Evolutionary conservation across 2,797 vertebrate species (phyloP), one percentile per base, ranked within the genome.

Genomic region (Catharus ustulatus): DNA sequence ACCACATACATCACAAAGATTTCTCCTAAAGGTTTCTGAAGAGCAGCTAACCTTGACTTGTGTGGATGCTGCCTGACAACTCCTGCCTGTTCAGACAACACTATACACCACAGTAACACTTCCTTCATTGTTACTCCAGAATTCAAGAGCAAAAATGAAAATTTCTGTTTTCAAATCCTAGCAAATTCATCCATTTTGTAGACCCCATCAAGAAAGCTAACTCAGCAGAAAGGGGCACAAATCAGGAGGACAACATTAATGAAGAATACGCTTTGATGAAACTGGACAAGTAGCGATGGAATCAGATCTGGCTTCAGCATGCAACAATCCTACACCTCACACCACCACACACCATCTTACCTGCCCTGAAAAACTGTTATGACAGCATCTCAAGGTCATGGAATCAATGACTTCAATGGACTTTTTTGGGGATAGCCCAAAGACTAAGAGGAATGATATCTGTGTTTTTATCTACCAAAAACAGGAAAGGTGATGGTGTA

Each of bases 21-120:
- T 79, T 79, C 59, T 94, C 27, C 42, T 57, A 63, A 26, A 55
- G 30, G 42, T 51, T 58, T 87, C 72, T 52, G n/a, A 90, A 62
- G 17, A 27, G 68, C 38, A 84, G 58, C 51, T 29, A 81, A 63
- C 59, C 32, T 55, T 45, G 29, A 38, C 26, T 80, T 2, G 3
- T 29, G 30, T 0, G 2, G 36, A 46, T 32, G 52, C 67, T 92
- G 40, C 36, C 85, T 77, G 69, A 42, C 32, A 76, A 15, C 19
- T 51, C 34, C 69, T 49, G 55, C n/a, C 77, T 67, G 42, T 46
- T 83, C 58, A 62, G 62, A 45, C 57, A 68, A 18, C 32, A 15
- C n/a, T 42, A 30, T 21, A 27, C 6, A 23, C 34, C 26, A 58
- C 11, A 6, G 1, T 5, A 79, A 77, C 0, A 0, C 27, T 55